Percentiles rank a stretch among this genome's conserved stretches.
These are phyloP conservation scores for Acipenser ruthenus DNA, from an alignment of 2,797 vertebrate genomes.

Conservation along the genomic window DNA sequence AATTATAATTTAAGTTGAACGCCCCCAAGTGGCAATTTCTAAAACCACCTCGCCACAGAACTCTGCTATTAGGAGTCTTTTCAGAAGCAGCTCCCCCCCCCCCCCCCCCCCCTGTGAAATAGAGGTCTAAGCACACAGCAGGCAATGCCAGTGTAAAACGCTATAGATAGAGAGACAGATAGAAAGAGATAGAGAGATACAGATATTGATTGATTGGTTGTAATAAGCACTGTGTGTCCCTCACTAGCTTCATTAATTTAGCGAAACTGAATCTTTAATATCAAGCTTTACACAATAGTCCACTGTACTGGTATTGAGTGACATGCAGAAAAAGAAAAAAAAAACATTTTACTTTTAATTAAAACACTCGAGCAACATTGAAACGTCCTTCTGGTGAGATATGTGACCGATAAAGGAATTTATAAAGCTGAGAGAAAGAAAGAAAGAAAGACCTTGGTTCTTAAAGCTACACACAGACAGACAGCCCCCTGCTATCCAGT, in stretches of 20 bases:
- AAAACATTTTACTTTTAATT: not conserved
- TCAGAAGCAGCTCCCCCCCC: too few species aligned
- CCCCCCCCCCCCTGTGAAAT: too few species aligned
- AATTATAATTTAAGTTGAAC: too few species aligned
- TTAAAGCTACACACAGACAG: too few species aligned
- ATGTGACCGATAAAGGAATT: not conserved
- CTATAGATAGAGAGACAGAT: not conserved
- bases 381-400: not conserved
- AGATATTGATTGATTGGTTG: not conserved
- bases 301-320: not conserved
- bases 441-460: too few species aligned
- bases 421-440: not conserved
- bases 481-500: too few species aligned
- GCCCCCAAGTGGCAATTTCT: too few species aligned
- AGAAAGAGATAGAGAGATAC: not conserved
- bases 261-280: not conserved
- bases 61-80: too few species aligned
- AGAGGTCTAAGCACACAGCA: too few species aligned
- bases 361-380: not conserved
- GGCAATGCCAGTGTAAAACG: too few species aligned
- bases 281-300: not conserved
- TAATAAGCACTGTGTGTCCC: not conserved
- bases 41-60: too few species aligned
- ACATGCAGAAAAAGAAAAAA: not conserved
- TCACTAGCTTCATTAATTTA: not conserved